Conservation (phyloP, 1,140 invertebrate species). For the Apocrypta bakeri region DNA sequence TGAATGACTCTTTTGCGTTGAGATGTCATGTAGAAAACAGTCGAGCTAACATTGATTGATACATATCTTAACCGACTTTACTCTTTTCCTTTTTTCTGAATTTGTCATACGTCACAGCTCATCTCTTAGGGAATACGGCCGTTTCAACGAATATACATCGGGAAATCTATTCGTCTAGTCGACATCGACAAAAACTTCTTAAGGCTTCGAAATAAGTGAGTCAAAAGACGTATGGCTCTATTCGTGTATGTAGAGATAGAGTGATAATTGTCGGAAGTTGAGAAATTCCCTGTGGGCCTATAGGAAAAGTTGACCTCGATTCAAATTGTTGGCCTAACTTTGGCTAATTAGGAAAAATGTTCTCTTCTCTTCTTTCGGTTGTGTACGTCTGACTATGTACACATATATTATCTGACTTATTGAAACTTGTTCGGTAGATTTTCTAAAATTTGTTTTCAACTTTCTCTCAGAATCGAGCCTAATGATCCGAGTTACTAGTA, state of each 20-base stretch:
- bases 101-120: neutral
- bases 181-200: neutral
- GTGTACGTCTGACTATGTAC: neutral
- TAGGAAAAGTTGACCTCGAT: slow-evolving; percentile 8
- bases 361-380: neutral
- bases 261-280: neutral
- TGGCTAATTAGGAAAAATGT: slow-evolving; percentile 32
- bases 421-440: neutral
- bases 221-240: neutral
- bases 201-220: neutral
- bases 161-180: neutral
- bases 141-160: neutral
- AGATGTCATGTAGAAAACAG: no score
- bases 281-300: neutral
- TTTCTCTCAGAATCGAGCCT: neutral
- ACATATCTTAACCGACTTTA: neutral
- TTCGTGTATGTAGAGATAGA: neutral
- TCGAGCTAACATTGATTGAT: neutral
- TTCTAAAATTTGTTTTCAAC: neutral
- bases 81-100: neutral
- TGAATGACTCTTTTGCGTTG: no score
- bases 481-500: neutral
- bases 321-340: neutral
- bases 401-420: neutral
- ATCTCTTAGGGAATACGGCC: neutral